A percentile compares a stretch with the other conserved stretches of the same genome.
Conservation (phyloP, 2,888 invertebrate genomes). For the Neria commutata region DNA sequence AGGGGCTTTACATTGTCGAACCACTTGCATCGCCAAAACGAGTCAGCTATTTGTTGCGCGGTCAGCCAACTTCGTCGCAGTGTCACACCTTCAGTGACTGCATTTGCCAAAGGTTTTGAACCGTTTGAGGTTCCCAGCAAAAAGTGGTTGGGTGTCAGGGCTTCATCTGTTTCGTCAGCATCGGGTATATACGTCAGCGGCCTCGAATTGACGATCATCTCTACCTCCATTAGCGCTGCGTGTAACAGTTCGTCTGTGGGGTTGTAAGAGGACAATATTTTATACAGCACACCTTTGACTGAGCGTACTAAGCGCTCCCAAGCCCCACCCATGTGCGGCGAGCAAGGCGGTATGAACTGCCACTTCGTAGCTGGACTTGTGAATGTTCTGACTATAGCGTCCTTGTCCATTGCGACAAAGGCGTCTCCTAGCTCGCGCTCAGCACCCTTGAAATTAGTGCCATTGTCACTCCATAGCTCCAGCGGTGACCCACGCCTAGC, state of each 20-base stretch:
- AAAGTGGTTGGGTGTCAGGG: constrained; percentile 33
- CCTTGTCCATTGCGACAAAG: constrained; percentile 16
- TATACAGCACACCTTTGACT: too few species aligned
- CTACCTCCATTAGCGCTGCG: constrained; percentile 18
- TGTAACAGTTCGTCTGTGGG: constrained; percentile 23
- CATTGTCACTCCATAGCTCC: constrained; percentile 31
- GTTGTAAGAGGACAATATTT: constrained; percentile 22
- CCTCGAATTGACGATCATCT: constrained; percentile 23
- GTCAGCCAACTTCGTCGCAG: constrained; percentile 17
- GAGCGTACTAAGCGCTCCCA: constrained; percentile 25
- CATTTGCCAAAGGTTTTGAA: constrained; percentile 16
- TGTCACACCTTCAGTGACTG: constrained; percentile 1
- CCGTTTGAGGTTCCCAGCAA: constrained; percentile 31
- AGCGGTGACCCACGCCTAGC: constrained; percentile 24
- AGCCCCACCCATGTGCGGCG: constrained; percentile 10
- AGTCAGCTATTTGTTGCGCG: constrained; percentile 23
- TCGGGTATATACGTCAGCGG: constrained; percentile 24
- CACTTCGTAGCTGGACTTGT: constrained; percentile 24
- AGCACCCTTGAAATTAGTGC: constrained; percentile 30
- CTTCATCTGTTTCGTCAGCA: constrained; percentile 16
- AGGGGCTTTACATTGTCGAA: constrained; percentile 20
- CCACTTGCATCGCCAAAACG: constrained; percentile 30
- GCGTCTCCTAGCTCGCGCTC: too few species aligned
- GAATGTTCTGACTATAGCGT: constrained; percentile 23
- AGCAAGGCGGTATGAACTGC: constrained; percentile 29